Conservation (phyloP, 2,888 invertebrate species). For the Drosophila emarginata region DNA sequence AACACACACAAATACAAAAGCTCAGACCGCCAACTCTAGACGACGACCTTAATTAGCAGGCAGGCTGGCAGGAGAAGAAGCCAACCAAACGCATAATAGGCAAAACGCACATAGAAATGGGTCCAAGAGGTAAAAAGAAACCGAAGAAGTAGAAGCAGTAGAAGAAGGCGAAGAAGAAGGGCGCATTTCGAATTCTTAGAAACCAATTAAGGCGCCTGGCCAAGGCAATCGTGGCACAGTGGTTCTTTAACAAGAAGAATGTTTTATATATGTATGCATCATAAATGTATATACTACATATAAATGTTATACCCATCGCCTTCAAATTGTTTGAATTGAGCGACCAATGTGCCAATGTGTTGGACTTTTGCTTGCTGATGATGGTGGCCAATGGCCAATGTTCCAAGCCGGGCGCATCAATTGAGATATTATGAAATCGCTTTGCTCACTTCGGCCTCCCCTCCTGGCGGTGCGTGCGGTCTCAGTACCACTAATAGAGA, state of each 20-base stretch:
- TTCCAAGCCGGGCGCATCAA: slow-evolving; percentile 46
- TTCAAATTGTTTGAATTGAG: not conserved
- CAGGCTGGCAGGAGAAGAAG: slow-evolving; percentile 41
- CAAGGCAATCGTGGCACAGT: slow-evolving; percentile 47
- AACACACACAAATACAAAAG: slow-evolving; percentile 60
- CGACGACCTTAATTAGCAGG: slow-evolving; percentile 79
- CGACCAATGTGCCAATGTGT: slow-evolving; percentile 30
- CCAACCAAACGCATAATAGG: slow-evolving; percentile 39
- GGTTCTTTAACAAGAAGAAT: slow-evolving; percentile 14
- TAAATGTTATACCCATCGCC: not conserved
- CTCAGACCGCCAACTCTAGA: slow-evolving; percentile 47
- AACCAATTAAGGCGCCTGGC: slow-evolving; percentile 70
- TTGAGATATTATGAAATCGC: slow-evolving; percentile 74
- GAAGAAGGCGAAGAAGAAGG: slow-evolving; percentile 49
- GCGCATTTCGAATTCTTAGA: slow-evolving; percentile 63
- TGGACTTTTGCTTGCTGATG: slow-evolving; percentile 22
- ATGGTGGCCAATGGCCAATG: slow-evolving; percentile 51
- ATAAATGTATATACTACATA: not conserved
- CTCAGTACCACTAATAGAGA: slow-evolving; percentile 59
- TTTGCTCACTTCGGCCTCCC: slow-evolving; percentile 33
- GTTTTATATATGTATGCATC: not conserved
- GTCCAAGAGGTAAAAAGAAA: not conserved
- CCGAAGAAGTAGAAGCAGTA: slow-evolving; percentile 6
- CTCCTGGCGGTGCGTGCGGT: slow-evolving; percentile 64
- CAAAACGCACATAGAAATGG: slow-evolving; percentile 26